Percentiles rank a stretch among this genome's conserved stretches.
phyloP scores from a whole-genome alignment of 2,797 vertebrate genomes.

The Todus mexicanus region DNA sequence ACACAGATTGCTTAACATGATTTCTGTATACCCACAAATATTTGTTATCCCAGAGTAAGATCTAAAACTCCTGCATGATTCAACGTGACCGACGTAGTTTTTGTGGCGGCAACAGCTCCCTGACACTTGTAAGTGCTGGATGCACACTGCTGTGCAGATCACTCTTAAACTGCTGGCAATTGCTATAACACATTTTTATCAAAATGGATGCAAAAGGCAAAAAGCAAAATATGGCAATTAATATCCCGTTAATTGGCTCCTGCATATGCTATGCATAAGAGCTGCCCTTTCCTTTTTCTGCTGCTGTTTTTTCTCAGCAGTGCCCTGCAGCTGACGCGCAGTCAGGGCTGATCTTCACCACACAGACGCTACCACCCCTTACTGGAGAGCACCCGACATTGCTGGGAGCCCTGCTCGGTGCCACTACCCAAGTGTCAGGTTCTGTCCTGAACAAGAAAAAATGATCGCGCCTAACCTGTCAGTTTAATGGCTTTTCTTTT shows the following conservation, averaged over 20 bases:
- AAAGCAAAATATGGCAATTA: neutral
- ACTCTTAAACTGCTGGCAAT: neutral
- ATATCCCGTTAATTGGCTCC: neutral
- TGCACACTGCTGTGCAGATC: neutral
- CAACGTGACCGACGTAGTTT: neutral
- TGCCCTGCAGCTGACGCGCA: neutral
- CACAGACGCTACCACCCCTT: neutral
- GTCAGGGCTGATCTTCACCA: neutral
- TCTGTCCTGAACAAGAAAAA: neutral
- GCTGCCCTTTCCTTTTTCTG: neutral
- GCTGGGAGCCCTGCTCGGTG: neutral
- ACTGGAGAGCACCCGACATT: neutral
- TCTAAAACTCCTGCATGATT: neutral
- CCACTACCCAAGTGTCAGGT: neutral
- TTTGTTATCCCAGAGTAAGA: neutral
- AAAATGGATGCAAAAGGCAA: neutral
- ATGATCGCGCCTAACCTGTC: neutral
- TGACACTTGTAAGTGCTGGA: neutral
- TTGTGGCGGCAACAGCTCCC: neutral
- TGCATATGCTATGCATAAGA: neutral
- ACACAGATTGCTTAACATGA: neutral
- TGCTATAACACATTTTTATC: neutral
- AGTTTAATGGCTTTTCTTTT: neutral
- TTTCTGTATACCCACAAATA: neutral
- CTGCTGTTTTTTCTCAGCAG: neutral